A percentile compares a stretch with the other conserved stretches of the same genome.
phyloP scores from a whole-genome alignment of 2,888 invertebrate species.

The Listrodromus nycthemerus region DNA sequence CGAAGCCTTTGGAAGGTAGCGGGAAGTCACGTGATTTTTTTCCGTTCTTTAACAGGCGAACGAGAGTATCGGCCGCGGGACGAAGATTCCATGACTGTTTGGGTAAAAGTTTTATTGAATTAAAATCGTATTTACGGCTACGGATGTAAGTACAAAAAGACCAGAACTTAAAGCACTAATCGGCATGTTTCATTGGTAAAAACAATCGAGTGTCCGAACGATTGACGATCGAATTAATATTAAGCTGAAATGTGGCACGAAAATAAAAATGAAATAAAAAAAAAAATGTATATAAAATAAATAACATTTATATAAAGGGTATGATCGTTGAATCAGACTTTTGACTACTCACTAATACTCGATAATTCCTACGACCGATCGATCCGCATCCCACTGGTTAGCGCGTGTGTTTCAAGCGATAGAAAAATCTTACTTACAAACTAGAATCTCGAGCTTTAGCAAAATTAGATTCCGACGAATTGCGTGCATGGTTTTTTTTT shows the following conservation, averaged over 20 bases:
- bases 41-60: conserved; percentile 36
- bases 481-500: conserved; percentile 5
- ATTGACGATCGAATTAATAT: conserved; percentile 9
- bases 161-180: background rate
- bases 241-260: conserved; percentile 8
- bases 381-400: conserved; percentile 6
- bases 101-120: conserved; percentile 39
- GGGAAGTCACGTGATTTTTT: background rate
- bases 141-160: conserved; percentile 36
- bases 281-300: conserved; percentile 51
- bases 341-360: conserved; percentile 40
- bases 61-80: background rate
- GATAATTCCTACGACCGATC: conserved; percentile 15
- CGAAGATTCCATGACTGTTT: background rate
- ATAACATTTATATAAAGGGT: conserved; percentile 47
- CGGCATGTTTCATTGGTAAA: background rate
- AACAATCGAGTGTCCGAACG: conserved; percentile 4
- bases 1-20: conserved; percentile 68
- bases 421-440: conserved; percentile 57
- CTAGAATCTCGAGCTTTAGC: conserved; percentile 45
- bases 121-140: conserved; percentile 40
- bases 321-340: conserved; percentile 52
- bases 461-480: conserved; percentile 52
- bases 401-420: conserved; percentile 46
- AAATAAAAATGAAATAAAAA: background rate